Evolutionary conservation across 2,797 vertebrate genomes (phyloP).

Genomic region (Champsocephalus esox): DNA sequence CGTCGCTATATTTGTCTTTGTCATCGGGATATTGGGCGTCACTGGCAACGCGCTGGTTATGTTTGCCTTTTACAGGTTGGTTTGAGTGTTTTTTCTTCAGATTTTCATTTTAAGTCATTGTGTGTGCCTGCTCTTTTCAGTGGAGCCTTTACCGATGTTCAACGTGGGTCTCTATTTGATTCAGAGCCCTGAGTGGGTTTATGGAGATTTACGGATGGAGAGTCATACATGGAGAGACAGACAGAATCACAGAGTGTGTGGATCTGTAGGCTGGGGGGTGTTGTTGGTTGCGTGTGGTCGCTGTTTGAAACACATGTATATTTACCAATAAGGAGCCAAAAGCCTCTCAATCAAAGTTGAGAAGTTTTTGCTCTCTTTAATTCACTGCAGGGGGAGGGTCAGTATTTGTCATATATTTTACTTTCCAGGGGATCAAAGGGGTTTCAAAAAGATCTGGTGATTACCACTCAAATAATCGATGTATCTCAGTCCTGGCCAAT

Average conservation of each 20-base stretch:
- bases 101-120: conserved; percentile 4
- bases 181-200: conserved; percentile 2
- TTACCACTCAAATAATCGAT: conserved; percentile 32
- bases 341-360: neutral
- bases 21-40: conserved; percentile 81
- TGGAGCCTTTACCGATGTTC: neutral
- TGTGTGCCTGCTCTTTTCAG: neutral
- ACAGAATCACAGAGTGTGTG: neutral
- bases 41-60: conserved; percentile 83
- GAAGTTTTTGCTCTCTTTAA: neutral
- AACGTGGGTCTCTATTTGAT: neutral
- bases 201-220: conserved; percentile 4
- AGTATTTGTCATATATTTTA: neutral
- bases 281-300: neutral
- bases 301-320: neutral
- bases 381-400: neutral
- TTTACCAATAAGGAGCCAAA: conserved; percentile 1
- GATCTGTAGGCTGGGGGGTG: neutral
- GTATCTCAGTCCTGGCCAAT: neutral
- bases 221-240: neutral
- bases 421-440: conserved; percentile 7
- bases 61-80: conserved; percentile 84
- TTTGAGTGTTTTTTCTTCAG: neutral
- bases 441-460: conserved; percentile 13
- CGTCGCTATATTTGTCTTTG: conserved; percentile 77